These are phyloP conservation scores for Crotalus helleri DNA, from an alignment of 2,113 vertebrate genomes.

Conservation along the genomic window DNA sequence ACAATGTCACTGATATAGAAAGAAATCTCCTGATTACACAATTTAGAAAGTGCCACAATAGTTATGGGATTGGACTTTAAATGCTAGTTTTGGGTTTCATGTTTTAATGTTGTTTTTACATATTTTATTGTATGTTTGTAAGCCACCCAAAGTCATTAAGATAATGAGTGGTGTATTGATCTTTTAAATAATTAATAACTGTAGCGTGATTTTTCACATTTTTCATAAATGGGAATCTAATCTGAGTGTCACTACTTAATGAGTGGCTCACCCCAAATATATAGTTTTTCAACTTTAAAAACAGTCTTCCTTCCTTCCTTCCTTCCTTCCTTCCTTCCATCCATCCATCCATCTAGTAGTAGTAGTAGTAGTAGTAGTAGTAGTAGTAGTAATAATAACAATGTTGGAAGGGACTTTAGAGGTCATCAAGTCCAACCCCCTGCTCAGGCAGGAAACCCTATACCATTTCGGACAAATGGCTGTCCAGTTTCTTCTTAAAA, in stretches of 20 bases:
- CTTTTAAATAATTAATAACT: not conserved
- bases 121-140: not conserved
- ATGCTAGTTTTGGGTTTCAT: not conserved
- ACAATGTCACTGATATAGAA: not conserved
- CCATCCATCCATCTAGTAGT: no score
- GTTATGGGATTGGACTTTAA: not conserved
- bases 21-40: not conserved
- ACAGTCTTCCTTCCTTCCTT: no score
- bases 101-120: not conserved
- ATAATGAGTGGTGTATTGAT: not conserved
- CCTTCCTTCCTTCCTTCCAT: no score
- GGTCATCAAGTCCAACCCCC: no score
- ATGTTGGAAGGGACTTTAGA: no score
- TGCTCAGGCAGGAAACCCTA: no score
- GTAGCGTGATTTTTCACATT: not conserved
- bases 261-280: not conserved
- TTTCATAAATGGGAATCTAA: not conserved
- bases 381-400: no score
- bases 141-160: not conserved
- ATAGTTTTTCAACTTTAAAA: not conserved
- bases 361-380: no score
- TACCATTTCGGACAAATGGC: no score
- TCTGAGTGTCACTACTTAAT: not conserved
- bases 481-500: no score
- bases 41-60: not conserved